Base-by-base conservation (phyloP, 2,797 vertebrate genomes). In the Onychomys torridus region DNA sequence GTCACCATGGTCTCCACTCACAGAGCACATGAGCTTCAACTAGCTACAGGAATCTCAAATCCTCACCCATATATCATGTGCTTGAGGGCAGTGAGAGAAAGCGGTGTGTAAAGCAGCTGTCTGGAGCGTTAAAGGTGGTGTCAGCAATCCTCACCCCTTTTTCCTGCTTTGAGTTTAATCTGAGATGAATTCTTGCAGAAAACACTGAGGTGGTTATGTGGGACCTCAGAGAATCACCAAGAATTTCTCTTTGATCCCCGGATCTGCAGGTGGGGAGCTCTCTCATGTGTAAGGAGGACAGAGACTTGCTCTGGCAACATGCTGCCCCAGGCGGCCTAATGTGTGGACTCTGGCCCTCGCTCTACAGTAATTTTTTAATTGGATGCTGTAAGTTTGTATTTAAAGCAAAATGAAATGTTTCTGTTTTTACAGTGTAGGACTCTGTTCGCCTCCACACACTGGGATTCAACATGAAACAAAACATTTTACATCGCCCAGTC, bases 211-310 rank as follows among this genome's bases (percentile, higher is more conserved):
- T 79, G n/a, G 69, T 69, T 65, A 49, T 21, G 25, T 78, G 46
- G 57, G 71, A 61, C 25, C 89, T 77, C 46, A 25, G 82, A 88
- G 78, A 76, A 89, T 86, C 43, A 57, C 32, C 4, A 5, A 27
- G 32, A 17, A 37, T 71, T 87, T 90, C 59, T 89, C 55, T 93
- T 94, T 87, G 82, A 89, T 95, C 57, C 49, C 57, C 83, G 59
- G 88, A 88, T 61, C 2, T 19, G 12, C 76, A 79, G 32, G 32
- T 76, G 63, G 25, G 13, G 46, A 43, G 4, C 75, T n/a, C 49
- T 75, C 32, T 63, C n/a, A 3, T 90, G 71, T 77, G 17, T 52
- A 63, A 67, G 76, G 87, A 90, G 34, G 67, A 61, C 57, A n/a
- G 40, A 13, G 78, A 89, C 95, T 75, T 37, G 40, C 90, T 89